These are phyloP conservation scores for Zoanthus sociatus DNA, from an alignment of 92 coral and sea anemone genomes.

Conservation along the genomic window DNA sequence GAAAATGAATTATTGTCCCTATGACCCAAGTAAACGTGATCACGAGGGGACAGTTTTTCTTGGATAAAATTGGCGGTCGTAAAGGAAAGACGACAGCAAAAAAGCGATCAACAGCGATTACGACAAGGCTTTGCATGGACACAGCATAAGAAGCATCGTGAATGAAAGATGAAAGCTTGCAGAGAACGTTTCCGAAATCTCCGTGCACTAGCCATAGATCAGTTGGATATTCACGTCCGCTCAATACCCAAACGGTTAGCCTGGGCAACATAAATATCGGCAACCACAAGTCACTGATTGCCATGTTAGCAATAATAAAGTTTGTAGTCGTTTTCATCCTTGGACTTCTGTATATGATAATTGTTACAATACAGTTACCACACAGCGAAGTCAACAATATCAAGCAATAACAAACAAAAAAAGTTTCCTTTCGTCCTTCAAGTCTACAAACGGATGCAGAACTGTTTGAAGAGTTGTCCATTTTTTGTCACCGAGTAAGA, in stretches of 20 bases:
- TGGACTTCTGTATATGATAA: slow-evolving; percentile 31
- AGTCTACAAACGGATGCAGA: not conserved
- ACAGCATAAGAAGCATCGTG: slow-evolving; percentile 28
- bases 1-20: slow-evolving; percentile 4
- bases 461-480: not conserved
- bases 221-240: not conserved
- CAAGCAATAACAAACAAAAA: not conserved
- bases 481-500: not conserved
- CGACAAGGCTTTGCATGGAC: slow-evolving; percentile 26
- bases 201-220: slow-evolving; percentile 18
- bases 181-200: slow-evolving; percentile 28
- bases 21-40: slow-evolving; percentile 13
- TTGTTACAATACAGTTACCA: slow-evolving; percentile 35
- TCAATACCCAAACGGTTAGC: not conserved
- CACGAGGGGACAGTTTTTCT: slow-evolving; percentile 9
- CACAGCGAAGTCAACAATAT: slow-evolving; percentile 25
- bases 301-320: slow-evolving; percentile 35
- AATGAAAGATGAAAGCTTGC: not conserved
- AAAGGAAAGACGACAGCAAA: slow-evolving; percentile 36
- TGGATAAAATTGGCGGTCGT: slow-evolving; percentile 25
- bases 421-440: not conserved
- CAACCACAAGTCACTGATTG: slow-evolving; percentile 25
- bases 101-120: slow-evolving; percentile 41
- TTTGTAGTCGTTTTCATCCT: slow-evolving; percentile 27
- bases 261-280: slow-evolving; percentile 24